A percentile compares a stretch with the other conserved stretches of the same genome.
Conservation (phyloP, 2,113 vertebrate genomes). For the Sylvia atricapilla region DNA sequence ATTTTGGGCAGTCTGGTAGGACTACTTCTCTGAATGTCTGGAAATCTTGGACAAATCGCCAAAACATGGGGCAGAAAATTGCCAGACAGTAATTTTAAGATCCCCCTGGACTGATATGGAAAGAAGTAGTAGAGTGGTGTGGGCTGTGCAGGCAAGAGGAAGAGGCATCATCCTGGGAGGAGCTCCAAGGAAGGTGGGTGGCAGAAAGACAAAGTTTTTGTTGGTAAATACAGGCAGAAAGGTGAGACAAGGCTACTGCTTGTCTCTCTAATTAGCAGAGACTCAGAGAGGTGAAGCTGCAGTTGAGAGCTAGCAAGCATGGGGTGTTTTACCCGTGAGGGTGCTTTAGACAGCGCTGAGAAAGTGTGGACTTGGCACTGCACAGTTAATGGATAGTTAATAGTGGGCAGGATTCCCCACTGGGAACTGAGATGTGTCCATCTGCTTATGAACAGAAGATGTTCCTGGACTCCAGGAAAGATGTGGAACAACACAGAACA, state of each 20-base stretch:
- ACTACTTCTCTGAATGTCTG: not conserved
- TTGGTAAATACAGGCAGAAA: not conserved
- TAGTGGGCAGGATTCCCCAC: not conserved
- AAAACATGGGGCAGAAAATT: not conserved
- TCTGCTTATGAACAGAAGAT: not conserved
- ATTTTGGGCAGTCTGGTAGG: not conserved
- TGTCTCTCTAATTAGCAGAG: not conserved
- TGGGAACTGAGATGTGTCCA: not conserved
- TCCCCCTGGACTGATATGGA: not conserved
- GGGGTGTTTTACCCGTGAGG: fast-evolving
- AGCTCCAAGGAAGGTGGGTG: not conserved
- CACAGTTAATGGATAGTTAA: not conserved
- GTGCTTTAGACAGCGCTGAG: not conserved
- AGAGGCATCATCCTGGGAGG: not conserved
- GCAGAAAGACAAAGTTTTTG: not conserved
- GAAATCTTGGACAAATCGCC: not conserved
- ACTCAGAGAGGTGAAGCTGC: not conserved
- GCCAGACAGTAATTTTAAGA: not conserved
- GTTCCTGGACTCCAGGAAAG: not conserved
- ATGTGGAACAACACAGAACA: not conserved
- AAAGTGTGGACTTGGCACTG: not conserved
- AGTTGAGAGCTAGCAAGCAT: not conserved
- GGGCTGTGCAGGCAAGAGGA: not conserved
- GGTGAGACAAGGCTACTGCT: not conserved
- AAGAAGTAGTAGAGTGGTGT: not conserved